These are phyloP conservation scores for Andricus quercusramuli DNA, from an alignment of 2,888 invertebrate species.

Conservation along the genomic window DNA sequence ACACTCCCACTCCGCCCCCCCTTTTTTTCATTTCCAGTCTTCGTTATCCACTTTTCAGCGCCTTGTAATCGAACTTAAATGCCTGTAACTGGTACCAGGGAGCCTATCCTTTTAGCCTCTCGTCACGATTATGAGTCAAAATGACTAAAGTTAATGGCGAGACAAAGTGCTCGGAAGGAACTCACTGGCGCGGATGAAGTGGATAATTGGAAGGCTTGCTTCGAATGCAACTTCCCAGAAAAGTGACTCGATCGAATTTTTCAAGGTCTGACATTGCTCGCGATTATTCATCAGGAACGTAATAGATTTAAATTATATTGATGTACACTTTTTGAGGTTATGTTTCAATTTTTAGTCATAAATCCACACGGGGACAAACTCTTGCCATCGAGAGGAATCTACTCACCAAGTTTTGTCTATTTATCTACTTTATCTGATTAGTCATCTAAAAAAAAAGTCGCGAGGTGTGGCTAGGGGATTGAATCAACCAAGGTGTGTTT, in stretches of 20 bases:
- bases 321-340: too few species aligned
- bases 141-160: slow-evolving; percentile 38
- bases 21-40: slow-evolving; percentile 13
- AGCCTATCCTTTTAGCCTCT: slow-evolving; percentile 37
- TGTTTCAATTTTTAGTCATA: too few species aligned
- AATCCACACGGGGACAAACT: background rate
- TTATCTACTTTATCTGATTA: background rate
- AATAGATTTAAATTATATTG: background rate
- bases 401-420: background rate
- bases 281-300: slow-evolving; percentile 14
- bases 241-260: slow-evolving; percentile 38
- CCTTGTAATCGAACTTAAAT: slow-evolving; percentile 33
- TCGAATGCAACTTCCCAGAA: slow-evolving; percentile 28
- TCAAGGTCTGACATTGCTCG: slow-evolving; percentile 23
- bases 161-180: slow-evolving; percentile 37
- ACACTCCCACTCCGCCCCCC: slow-evolving; percentile 17
- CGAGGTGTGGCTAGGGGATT: background rate
- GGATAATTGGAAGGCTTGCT: slow-evolving; percentile 27
- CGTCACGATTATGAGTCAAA: slow-evolving; percentile 34
- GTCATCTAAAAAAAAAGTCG: background rate
- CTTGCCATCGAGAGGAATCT: background rate
- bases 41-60: slow-evolving; percentile 21
- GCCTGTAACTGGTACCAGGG: slow-evolving; percentile 34
- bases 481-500: background rate
- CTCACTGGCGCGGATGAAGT: slow-evolving; percentile 26